phyloP scores from a whole-genome alignment of 1,140 invertebrate species.

The Pseudomyrmex sp. region DNA sequence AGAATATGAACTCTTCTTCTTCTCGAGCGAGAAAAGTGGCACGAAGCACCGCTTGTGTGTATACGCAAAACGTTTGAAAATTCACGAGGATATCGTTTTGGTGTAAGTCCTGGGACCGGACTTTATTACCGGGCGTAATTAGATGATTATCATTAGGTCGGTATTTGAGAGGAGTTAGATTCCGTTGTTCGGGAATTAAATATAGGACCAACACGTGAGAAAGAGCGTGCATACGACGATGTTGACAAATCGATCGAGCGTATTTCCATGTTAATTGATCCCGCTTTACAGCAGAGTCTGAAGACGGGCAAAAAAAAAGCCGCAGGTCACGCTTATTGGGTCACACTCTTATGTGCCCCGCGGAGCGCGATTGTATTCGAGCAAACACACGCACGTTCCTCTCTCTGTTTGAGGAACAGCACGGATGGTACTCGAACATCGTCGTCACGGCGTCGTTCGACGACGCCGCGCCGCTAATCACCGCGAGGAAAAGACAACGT shows the following conservation, averaged over 20 bases:
- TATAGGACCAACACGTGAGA: constrained; percentile 10
- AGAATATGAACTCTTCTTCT: background rate
- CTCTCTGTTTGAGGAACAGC: constrained; percentile 16
- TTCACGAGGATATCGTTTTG: background rate
- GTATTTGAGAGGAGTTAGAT: background rate
- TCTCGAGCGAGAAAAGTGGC: background rate
- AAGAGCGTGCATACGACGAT: background rate
- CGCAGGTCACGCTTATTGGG: constrained; percentile 10
- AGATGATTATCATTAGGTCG: constrained; percentile 13
- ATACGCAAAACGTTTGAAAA: background rate
- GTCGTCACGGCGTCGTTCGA: constrained; percentile 28
- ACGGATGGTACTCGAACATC: constrained; percentile 31
- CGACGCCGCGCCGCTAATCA: constrained; percentile 69
- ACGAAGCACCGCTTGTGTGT: background rate
- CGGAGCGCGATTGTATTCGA: background rate
- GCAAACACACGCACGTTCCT: constrained; percentile 16
- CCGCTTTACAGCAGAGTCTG: background rate
- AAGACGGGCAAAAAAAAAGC: constrained; percentile 17
- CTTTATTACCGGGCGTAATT: constrained; percentile 44
- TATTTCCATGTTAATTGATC: constrained; percentile 48
- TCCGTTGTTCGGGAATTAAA: background rate
- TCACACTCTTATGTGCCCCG: background rate
- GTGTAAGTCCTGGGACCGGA: background rate
- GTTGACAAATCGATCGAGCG: constrained; percentile 17
- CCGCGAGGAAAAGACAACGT: constrained; percentile 67